Percentiles rank a stretch among this genome's conserved stretches.
phyloP scores from a whole-genome alignment of 2,113 vertebrate genomes.

The Corythoichthys haematopterus region DNA sequence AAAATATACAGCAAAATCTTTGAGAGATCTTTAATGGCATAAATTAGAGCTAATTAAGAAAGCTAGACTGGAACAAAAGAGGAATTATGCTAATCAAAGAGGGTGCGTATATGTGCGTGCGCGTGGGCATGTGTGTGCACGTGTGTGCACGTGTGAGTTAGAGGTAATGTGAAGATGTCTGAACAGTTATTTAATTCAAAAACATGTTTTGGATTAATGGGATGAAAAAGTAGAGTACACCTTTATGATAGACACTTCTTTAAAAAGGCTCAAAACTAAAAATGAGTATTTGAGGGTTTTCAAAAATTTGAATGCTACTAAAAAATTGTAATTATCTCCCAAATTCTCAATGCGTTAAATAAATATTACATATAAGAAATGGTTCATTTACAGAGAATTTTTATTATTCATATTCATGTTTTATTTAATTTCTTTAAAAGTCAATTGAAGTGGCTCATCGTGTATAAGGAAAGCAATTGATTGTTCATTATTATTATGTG shows the following conservation, averaged over 20 bases:
- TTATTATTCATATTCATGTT: too few species aligned
- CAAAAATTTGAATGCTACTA: not conserved
- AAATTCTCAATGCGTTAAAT: not conserved
- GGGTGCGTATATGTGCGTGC: conserved; percentile 8
- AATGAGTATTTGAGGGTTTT: not conserved
- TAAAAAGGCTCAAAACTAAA: conserved; percentile 1
- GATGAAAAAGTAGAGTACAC: not conserved
- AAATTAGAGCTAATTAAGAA: conserved; percentile 50
- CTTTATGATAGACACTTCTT: not conserved
- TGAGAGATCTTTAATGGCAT: conserved; percentile 46
- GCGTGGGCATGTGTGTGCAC: not conserved
- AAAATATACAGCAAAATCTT: conserved; percentile 27
- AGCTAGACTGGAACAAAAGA: conserved; percentile 18
- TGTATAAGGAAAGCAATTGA: too few species aligned
- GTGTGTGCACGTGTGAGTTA: not conserved
- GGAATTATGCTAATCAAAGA: conserved; percentile 26
- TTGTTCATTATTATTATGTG: too few species aligned
- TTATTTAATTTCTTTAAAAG: too few species aligned
- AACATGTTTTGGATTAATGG: conserved; percentile 17
- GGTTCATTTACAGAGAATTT: too few species aligned
- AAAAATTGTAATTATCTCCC: not conserved
- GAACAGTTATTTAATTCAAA: conserved; percentile 13
- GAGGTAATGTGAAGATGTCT: conserved; percentile 11
- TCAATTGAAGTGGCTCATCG: too few species aligned
- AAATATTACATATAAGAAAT: not conserved